phyloP scores from a whole-genome alignment of 2,113 vertebrate genomes.

The Brachirus orientalis region DNA sequence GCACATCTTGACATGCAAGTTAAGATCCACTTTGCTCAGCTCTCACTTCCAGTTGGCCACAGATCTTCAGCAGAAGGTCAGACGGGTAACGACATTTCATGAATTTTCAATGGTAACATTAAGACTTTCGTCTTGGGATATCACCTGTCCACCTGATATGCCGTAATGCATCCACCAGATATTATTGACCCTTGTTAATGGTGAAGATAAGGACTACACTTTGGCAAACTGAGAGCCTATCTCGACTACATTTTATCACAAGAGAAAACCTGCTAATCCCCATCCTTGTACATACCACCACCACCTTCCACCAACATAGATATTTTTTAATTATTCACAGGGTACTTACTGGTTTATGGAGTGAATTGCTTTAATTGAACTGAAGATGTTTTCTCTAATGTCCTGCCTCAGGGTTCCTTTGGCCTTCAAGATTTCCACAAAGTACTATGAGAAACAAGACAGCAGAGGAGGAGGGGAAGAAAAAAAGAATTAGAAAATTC shows the following conservation, averaged over 20 bases:
- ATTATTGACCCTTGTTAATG: constrained; percentile 50
- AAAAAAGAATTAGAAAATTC: neutral
- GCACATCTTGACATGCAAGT: neutral
- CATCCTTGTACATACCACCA: constrained; percentile 13
- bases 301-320: constrained; percentile 57
- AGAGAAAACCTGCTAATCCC: constrained; percentile 71
- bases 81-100: constrained; percentile 28
- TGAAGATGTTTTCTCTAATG: constrained; percentile 88
- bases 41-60: neutral
- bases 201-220: constrained; percentile 56
- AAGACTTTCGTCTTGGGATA: constrained; percentile 37
- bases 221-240: constrained; percentile 72
- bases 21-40: neutral
- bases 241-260: constrained; percentile 74
- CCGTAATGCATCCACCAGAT: constrained; percentile 20
- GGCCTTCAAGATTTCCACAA: constrained; percentile 90
- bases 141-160: constrained; percentile 22
- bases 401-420: constrained; percentile 88
- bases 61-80: constrained; percentile 6
- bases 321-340: constrained; percentile 85
- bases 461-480: constrained; percentile 6
- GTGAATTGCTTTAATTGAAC: constrained; percentile 89
- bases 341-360: constrained; percentile 92
- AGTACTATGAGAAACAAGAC: constrained; percentile 84
- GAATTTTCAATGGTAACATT: constrained; percentile 34